A percentile compares a stretch with the other conserved stretches of the same genome.
These are phyloP conservation scores for Leucoptera coffeella DNA, from an alignment of 2,888 invertebrate species.

Conservation along the genomic window DNA sequence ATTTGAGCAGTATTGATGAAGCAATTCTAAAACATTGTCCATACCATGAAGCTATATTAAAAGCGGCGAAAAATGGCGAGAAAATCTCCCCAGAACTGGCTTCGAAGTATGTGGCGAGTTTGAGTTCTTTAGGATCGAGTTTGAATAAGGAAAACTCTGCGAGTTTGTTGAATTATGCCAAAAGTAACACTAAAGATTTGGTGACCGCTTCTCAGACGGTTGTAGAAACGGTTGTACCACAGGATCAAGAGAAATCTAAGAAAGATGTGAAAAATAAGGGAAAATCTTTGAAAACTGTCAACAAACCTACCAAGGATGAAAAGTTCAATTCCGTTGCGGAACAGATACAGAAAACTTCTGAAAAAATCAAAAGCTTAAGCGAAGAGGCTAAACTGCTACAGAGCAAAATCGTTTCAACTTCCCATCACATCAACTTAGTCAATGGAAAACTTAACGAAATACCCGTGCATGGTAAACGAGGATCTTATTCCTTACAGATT, in stretches of 20 bases:
- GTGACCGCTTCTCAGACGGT: slow-evolving; percentile 23
- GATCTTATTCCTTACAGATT: slow-evolving; percentile 70
- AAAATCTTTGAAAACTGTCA: slow-evolving; percentile 20
- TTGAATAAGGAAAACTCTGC: slow-evolving; percentile 27
- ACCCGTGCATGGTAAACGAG: slow-evolving; percentile 51
- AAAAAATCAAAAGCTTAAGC: slow-evolving; percentile 28
- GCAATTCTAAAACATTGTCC: slow-evolving; percentile 46
- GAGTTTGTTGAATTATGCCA: slow-evolving; percentile 18
- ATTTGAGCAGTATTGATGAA: slow-evolving; percentile 29
- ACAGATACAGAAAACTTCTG: slow-evolving; percentile 33
- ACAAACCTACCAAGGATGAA: slow-evolving; percentile 15
- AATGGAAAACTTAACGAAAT: slow-evolving; percentile 18
- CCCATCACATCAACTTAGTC: slow-evolving; percentile 18
- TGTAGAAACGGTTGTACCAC: slow-evolving; percentile 19
- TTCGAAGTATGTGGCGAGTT: slow-evolving; percentile 45
- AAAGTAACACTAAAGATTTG: slow-evolving; percentile 22
- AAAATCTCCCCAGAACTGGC: slow-evolving; percentile 41
- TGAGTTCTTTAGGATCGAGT: slow-evolving; percentile 44
- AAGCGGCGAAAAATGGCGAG: slow-evolving; percentile 30
- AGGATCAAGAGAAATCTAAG: slow-evolving; percentile 17
- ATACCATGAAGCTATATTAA: slow-evolving; percentile 43
- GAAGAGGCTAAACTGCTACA: slow-evolving; percentile 33
- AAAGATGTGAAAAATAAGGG: slow-evolving; percentile 17
- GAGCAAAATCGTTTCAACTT: slow-evolving; percentile 24
- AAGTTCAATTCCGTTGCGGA: slow-evolving; percentile 22